phyloP scores from a whole-genome alignment of 2,113 vertebrate genomes.

The Leucopsar rothschildi region DNA sequence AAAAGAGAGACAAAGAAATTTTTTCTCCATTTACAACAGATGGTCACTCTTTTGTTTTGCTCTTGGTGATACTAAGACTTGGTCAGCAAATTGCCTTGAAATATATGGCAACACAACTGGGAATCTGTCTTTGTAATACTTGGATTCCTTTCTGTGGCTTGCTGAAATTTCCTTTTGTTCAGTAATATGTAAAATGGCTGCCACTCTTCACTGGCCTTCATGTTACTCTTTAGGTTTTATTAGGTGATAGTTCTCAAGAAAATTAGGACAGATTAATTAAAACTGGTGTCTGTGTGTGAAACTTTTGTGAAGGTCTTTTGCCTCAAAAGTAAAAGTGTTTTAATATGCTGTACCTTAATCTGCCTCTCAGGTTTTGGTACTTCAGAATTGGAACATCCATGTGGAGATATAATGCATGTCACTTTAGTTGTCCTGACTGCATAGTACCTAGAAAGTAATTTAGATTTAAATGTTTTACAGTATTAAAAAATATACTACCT shows the following conservation, averaged over 20 bases:
- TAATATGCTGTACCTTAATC: not conserved
- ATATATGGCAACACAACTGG: not conserved
- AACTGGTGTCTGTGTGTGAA: not conserved
- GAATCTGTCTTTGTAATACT: not conserved
- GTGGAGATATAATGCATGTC: not conserved
- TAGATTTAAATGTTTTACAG: not conserved
- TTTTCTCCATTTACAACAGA: not conserved
- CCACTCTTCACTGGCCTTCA: not conserved
- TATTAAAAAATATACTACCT: not conserved
- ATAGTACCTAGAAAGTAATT: not conserved
- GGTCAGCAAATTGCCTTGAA: not conserved
- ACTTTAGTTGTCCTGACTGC: not conserved
- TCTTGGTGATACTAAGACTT: not conserved
- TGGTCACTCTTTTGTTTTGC: not conserved
- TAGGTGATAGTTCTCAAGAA: not conserved
- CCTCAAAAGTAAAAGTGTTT: not conserved
- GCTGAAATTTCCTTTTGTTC: not conserved
- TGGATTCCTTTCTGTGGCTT: not conserved
- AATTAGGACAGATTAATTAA: constrained; percentile 5
- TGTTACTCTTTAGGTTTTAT: not conserved
- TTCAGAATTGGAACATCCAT: not conserved
- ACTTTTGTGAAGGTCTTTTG: not conserved
- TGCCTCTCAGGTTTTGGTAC: not conserved
- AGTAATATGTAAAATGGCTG: not conserved
- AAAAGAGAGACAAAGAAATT: not conserved